These are phyloP conservation scores for Isoperla grammatica DNA, from an alignment of 2,888 invertebrate genomes.

Conservation along the genomic window DNA sequence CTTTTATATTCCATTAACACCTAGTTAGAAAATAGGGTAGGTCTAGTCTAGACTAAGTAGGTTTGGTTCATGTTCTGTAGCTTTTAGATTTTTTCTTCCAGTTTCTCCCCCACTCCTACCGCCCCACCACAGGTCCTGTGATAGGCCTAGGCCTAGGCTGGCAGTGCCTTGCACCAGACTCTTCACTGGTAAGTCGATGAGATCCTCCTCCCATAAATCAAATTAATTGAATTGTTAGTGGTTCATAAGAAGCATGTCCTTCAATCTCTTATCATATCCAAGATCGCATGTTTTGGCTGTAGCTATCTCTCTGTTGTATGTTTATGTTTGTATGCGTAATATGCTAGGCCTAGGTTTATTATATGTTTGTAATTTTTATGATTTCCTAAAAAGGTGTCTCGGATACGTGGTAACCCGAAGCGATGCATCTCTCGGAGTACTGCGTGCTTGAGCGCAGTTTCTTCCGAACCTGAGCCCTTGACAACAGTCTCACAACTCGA, in stretches of 20 bases:
- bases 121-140: background rate
- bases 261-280: too few relatives aligned
- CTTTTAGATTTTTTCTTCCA: constrained; percentile 3
- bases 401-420: constrained; percentile 28
- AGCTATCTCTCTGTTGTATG: too few relatives aligned
- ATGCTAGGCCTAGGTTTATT: too few relatives aligned
- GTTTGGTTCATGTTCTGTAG: background rate
- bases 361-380: too few relatives aligned
- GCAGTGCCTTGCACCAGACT: constrained; percentile 7
- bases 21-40: background rate
- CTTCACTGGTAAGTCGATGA: background rate
- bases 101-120: constrained; percentile 7
- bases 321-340: too few relatives aligned
- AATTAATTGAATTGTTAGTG: background rate
- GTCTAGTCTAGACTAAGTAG: background rate
- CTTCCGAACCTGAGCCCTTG: constrained; percentile 18
- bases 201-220: background rate
- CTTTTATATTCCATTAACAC: background rate
- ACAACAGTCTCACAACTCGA: constrained; percentile 29
- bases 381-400: constrained; percentile 22
- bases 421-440: constrained; percentile 20
- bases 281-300: too few relatives aligned
- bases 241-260: too few relatives aligned
- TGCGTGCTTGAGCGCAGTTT: constrained; percentile 10
- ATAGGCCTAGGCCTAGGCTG: background rate